Base-by-base conservation (phyloP, 1,140 invertebrate genomes). In the Eulimnadia texana region DNA sequence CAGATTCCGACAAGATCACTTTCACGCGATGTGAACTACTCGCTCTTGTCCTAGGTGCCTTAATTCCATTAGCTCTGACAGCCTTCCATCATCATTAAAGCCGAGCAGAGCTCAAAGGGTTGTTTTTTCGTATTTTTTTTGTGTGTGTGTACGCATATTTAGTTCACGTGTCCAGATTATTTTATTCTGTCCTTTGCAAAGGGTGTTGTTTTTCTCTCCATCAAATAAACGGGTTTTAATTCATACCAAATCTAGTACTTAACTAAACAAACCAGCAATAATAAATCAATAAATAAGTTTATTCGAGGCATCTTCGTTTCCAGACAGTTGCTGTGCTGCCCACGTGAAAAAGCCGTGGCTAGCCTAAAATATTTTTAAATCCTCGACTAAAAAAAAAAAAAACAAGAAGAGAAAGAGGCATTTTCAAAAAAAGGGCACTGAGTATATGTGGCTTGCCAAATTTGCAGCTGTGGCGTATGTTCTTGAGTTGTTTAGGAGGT, bases 31-130 rank as follows among this genome's bases (percentile, higher is more conserved):
- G 80, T 64, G 93, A 98, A 75, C 76, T 98, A 25, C 58, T 89
- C 1, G 83, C 83, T 33, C 75, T 99, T 60, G 83, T 97, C 13
- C 66, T 85, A 52, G 94, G 94, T 10, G 84, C 89, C 16, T 71
- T 95, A 60, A 74, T 93, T 58, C 95, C 95, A 0, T 75, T 93
- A 1, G 70, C 97, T 29, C 78, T 99, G 50, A 88, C 93, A 2
- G 77, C 93, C 62, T 88, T 91, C 16, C 94, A 98, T 77, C 88
- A 91, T 72, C 93, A 98, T 79, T 93, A 68, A 72, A 23, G 23
- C n/a, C n/a, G n/a, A n/a, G n/a, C n/a, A n/a, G n/a, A n/a, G 33
- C 16, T 42, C 16, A 6, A 6, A 6, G 33, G 33, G 33, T 42
- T 42, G 16, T 42, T 42, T 9, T 42, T n/a, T n/a, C n/a, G n/a